Conservation (phyloP, 1,140 invertebrate species). For the Drosophila athabasca region DNA sequence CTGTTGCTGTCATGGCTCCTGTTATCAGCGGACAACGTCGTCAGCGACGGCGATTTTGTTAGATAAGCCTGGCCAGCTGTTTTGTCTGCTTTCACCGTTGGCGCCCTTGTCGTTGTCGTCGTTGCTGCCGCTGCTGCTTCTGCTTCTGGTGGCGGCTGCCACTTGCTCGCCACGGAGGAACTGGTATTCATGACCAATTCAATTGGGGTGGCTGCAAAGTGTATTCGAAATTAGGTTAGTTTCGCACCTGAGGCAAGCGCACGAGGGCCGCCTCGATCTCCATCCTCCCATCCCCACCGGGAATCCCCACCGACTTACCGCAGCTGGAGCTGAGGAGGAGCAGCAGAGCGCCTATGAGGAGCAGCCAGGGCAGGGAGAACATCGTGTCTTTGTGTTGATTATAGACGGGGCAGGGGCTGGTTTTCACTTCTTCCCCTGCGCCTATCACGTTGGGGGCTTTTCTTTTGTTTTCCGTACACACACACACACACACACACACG, state of each 20-base stretch:
- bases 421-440: slow-evolving; percentile 33
- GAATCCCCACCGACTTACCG: slow-evolving; percentile 47
- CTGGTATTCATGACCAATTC: slow-evolving; percentile 63
- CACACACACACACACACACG: slow-evolving; percentile 31
- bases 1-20: slow-evolving; percentile 64
- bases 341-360: slow-evolving; percentile 56
- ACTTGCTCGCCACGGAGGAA: slow-evolving; percentile 41
- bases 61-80: slow-evolving; percentile 75
- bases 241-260: slow-evolving; percentile 46
- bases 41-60: slow-evolving; percentile 47
- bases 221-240: slow-evolving; percentile 54
- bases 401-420: slow-evolving; percentile 20
- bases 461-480: slow-evolving; percentile 72
- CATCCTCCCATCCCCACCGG: slow-evolving; percentile 7
- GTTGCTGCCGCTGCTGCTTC: slow-evolving; percentile 9
- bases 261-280: not conserved
- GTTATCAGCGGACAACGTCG: slow-evolving; percentile 61
- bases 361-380: slow-evolving; percentile 45
- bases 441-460: slow-evolving; percentile 39
- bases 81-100: slow-evolving; percentile 42
- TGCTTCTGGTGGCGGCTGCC: slow-evolving; percentile 20
- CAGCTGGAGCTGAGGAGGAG: slow-evolving; percentile 38
- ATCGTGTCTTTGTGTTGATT: slow-evolving; percentile 46
- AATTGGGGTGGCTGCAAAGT: slow-evolving; percentile 54
- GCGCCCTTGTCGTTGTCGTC: slow-evolving; percentile 22